Evolutionary conservation across 2,113 vertebrate species (phyloP).

Genomic region (Hipposideros armiger): DNA sequence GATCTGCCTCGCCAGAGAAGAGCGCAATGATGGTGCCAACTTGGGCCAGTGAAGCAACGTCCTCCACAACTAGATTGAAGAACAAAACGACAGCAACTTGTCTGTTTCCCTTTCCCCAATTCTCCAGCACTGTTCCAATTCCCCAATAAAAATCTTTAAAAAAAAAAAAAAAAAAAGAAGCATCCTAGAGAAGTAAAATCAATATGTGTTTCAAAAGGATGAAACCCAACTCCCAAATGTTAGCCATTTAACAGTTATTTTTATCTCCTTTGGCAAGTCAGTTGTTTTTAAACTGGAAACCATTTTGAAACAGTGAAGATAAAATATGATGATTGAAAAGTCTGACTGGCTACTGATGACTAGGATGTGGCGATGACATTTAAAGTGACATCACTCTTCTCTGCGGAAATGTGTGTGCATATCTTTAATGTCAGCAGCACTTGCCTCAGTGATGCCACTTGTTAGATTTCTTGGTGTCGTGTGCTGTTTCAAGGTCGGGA

Average conservation of each 20-base stretch:
- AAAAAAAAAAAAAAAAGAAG: too few species aligned
- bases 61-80: too few species aligned
- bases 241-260: conserved; percentile 7
- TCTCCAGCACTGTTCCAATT: too few species aligned
- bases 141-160: too few species aligned
- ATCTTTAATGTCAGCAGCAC: not conserved
- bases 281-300: not conserved
- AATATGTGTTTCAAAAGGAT: not conserved
- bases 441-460: conserved; percentile 28
- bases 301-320: not conserved
- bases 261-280: not conserved
- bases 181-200: not conserved
- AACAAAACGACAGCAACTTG: too few species aligned
- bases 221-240: not conserved
- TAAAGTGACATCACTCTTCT: not conserved
- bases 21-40: too few species aligned
- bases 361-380: not conserved
- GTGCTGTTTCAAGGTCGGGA: not conserved
- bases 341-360: not conserved
- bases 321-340: not conserved
- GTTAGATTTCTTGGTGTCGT: not conserved
- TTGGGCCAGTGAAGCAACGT: too few species aligned
- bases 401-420: not conserved
- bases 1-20: too few species aligned
- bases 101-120: too few species aligned